Evolutionary conservation across 2,113 vertebrate species (phyloP).

Genomic region (Aplodontia rufa): DNA sequence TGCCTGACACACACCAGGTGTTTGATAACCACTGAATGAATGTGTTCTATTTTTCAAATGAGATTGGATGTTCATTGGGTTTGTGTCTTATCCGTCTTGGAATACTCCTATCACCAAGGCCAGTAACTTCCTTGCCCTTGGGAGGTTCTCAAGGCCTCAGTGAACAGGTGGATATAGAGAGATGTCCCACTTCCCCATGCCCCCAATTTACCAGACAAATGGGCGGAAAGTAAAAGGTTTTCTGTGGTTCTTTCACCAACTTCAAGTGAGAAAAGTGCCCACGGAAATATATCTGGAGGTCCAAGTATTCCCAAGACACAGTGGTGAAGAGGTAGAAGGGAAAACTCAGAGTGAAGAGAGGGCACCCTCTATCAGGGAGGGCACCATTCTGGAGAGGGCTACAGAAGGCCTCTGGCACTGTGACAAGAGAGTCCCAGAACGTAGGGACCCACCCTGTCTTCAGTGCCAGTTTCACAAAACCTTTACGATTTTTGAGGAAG

Average conservation of each 20-base stretch:
- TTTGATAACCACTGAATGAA: slow-evolving; percentile 17
- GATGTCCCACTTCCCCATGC: not conserved
- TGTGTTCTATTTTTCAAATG: slow-evolving; percentile 16
- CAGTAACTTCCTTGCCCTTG: not conserved
- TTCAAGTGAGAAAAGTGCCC: slow-evolving; percentile 35
- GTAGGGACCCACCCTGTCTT: slow-evolving; percentile 75
- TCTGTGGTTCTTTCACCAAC: not conserved
- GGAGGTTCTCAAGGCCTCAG: not conserved
- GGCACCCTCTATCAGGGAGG: not conserved
- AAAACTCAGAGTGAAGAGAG: not conserved
- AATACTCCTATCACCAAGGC: not conserved
- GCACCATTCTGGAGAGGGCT: not conserved
- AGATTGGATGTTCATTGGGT: slow-evolving; percentile 16
- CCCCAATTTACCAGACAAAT: not conserved
- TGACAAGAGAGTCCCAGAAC: not conserved
- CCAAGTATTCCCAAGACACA: not conserved
- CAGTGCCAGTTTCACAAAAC: slow-evolving; percentile 82
- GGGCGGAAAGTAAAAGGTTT: not conserved
- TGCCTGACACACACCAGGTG: not conserved
- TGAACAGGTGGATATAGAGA: not conserved
- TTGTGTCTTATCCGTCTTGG: not conserved
- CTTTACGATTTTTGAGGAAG: slow-evolving; percentile 75
- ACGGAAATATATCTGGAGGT: not conserved
- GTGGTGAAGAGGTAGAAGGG: not conserved
- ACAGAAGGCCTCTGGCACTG: not conserved